Conservation (phyloP, 2,797 vertebrate species). For the Hippocampus kuda region DNA sequence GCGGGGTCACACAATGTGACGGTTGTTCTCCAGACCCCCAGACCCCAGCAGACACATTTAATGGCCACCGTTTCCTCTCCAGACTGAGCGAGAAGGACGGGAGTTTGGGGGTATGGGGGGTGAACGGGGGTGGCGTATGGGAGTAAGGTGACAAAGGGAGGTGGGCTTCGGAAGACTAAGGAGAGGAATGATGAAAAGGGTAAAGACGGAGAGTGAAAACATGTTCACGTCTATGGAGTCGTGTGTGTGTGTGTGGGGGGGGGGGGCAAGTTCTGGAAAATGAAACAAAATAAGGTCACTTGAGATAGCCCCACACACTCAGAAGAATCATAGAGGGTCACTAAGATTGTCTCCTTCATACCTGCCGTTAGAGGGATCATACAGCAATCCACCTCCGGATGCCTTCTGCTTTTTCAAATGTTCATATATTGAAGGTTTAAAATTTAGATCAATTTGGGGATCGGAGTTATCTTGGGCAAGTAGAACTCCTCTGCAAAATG, state of each 20-base stretch:
- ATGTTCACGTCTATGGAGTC: constrained; percentile 1
- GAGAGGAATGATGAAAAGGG: constrained; percentile 33
- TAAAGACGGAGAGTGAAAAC: constrained; percentile 25
- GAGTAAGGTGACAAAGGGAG: constrained; percentile 41
- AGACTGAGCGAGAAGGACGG: constrained; percentile 48
- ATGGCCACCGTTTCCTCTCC: constrained; percentile 65
- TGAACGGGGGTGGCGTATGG: constrained; percentile 32
- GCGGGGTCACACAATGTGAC: constrained; percentile 67
- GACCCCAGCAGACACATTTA: constrained; percentile 67
- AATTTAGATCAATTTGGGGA: constrained; percentile 58
- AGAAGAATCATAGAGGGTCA: constrained; percentile 28
- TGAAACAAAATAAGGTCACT: constrained; percentile 8
- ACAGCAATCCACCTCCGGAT: constrained; percentile 39
- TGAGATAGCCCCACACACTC: constrained; percentile 11
- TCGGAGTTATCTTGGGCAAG: constrained; percentile 49
- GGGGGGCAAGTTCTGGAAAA: constrained; percentile 6
- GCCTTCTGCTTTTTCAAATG: constrained; percentile 42
- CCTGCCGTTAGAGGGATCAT: constrained; percentile 35
- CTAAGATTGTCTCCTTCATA: constrained; percentile 35
- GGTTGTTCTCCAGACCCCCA: constrained; percentile 65
- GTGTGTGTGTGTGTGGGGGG: neutral
- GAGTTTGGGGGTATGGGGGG: constrained; percentile 30
- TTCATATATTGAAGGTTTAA: constrained; percentile 48
- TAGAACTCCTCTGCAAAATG: constrained; percentile 27
- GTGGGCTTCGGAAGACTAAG: constrained; percentile 37